Evolutionary conservation across 2,888 invertebrate genomes (phyloP), one percentile per base, ranked within the genome.

Genomic region (Seira ritae): DNA sequence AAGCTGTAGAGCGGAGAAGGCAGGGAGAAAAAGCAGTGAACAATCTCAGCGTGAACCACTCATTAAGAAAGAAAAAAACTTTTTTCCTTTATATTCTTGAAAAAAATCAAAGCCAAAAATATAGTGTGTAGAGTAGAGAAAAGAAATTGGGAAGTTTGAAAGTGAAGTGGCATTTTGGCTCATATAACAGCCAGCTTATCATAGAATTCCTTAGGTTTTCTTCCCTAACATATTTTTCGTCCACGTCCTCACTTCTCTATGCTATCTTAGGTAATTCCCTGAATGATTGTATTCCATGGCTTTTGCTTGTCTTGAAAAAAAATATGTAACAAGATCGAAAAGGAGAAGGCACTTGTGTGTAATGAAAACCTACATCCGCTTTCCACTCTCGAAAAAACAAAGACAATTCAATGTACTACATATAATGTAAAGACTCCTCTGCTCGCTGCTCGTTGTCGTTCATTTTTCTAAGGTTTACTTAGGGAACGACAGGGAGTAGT

Each of bases 1-100:
- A 81, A 81, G 55, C 65, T 81, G 20, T 81, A 50, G 70, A 42
- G 24, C n/a, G 24, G 24, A 46, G 20, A 69, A 73, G 60, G n/a
- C 42, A 8, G 55, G n/a, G 15, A 17, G n/a, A 55, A 12, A 12
- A 55, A 1, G 55, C 15, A 31, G 31, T 31, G 31, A n/a, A 55
- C 55, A 55, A 55, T 55, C 55, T 55, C 55, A 8, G 55, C 55
- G 15, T 55, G 55, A 55, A 55, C 55, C 55, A 55, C 55, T 55
- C 55, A 55, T 55, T 55, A 55, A 55, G 17, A 55, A 55, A 15
- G 15, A 55, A 55, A 31, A 4, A 8, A 31, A 31, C n/a, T n/a
- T n/a, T n/a, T n/a, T 31, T 31, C 8, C 31, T 31, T 31, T 31
- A 31, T 8, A 31, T 31, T 31, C 31, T 31, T 31, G 31, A n/a